Conservation (phyloP, 2,888 invertebrate genomes). For the Camponotus fellah region DNA sequence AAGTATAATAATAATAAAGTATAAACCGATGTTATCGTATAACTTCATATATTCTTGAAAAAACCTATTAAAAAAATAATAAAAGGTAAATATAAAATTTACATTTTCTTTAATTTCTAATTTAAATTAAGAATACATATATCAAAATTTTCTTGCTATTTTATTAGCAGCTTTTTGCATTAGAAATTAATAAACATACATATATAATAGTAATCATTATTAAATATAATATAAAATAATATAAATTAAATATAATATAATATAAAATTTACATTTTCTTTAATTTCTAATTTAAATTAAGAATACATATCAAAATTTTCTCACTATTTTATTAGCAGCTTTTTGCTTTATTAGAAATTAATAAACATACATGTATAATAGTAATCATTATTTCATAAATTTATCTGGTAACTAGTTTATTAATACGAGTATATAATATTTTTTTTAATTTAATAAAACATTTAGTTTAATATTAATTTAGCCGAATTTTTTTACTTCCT, state of each 20-base stretch:
- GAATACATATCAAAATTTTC: neutral
- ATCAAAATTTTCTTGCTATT: neutral
- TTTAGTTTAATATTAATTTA: constrained; percentile 14
- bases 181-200: too few species aligned
- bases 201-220: neutral
- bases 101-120: neutral
- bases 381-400: neutral
- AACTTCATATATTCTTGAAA: neutral
- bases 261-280: neutral
- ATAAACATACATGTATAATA: neutral
- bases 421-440: neutral
- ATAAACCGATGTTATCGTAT: neutral
- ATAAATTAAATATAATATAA: neutral
- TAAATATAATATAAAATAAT: too few species aligned
- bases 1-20: neutral
- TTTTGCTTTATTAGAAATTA: neutral
- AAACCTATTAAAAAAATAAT: neutral
- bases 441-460: neutral
- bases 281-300: neutral
- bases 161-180: neutral
- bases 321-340: neutral
- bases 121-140: neutral
- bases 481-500: neutral
- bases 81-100: neutral
- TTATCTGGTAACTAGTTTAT: neutral